Evolutionary conservation across 2,888 invertebrate genomes (phyloP).

Genomic region (Lasiommata megera): DNA sequence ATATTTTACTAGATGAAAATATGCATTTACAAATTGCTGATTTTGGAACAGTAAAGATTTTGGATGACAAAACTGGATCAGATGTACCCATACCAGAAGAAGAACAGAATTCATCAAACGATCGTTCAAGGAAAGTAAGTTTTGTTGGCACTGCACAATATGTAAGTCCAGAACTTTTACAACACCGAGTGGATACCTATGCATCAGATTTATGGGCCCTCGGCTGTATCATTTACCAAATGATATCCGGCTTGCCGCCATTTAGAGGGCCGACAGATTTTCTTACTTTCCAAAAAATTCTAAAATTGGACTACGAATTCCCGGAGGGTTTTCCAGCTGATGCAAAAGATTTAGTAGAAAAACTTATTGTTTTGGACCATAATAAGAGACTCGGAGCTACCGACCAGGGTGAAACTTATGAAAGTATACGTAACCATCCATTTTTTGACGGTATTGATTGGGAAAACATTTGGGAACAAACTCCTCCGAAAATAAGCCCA

Average conservation of each 20-base stretch:
- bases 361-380: constrained; percentile 91
- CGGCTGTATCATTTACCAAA: constrained; percentile 98
- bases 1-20: constrained; percentile 95
- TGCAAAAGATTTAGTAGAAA: constrained; percentile 93
- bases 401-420: constrained; percentile 86
- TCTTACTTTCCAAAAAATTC: constrained; percentile 97
- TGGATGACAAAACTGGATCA: constrained; percentile 67
- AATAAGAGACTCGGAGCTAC: constrained; percentile 89
- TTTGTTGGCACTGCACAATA: constrained; percentile 99
- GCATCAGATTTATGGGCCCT: constrained; percentile 98
- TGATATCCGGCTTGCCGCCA: constrained; percentile 95
- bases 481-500: constrained; percentile 91
- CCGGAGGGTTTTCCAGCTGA: constrained; percentile 93
- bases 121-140: constrained; percentile 85
- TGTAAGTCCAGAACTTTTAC: constrained; percentile 97
- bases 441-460: constrained; percentile 94
- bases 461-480: constrained; percentile 87
- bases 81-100: constrained; percentile 47
- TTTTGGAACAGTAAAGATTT: constrained; percentile 97
- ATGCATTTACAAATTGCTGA: constrained; percentile 99
- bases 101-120: constrained; percentile 50
- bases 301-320: constrained; percentile 93
- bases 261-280: constrained; percentile 97
- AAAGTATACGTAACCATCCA: constrained; percentile 91
- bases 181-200: constrained; percentile 87